Conservation (phyloP, 2,113 vertebrate species). For the Brienomyrus longianalis region DNA sequence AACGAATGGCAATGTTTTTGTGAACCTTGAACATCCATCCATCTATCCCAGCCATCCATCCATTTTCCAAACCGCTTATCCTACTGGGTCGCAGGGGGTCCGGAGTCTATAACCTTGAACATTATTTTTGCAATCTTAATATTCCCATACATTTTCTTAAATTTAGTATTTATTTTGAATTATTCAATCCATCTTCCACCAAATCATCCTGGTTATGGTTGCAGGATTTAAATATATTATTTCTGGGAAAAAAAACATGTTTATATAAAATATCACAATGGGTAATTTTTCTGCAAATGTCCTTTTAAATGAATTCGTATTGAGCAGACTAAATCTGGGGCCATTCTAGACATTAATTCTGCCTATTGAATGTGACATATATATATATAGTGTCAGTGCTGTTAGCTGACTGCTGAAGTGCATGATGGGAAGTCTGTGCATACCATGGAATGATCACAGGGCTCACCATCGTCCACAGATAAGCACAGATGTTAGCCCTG, state of each 20-base stretch:
- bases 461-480: neutral
- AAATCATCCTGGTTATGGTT: neutral
- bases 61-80: too few species aligned
- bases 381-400: neutral
- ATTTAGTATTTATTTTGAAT: neutral
- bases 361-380: neutral
- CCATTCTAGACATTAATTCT: neutral
- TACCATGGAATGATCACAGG: neutral
- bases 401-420: neutral
- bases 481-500: neutral
- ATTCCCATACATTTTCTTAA: neutral
- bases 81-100: too few species aligned
- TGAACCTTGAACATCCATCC: neutral
- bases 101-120: neutral
- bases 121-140: neutral
- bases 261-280: neutral
- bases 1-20: neutral
- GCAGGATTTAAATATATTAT: neutral
- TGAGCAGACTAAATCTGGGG: neutral
- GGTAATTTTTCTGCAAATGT: neutral
- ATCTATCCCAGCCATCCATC: too few species aligned
- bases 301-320: neutral
- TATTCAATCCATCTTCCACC: neutral
- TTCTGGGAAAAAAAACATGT: neutral
- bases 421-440: neutral